Evolutionary conservation across 2,797 vertebrate species (phyloP).

Genomic region (Gobionotothen gibberifrons): DNA sequence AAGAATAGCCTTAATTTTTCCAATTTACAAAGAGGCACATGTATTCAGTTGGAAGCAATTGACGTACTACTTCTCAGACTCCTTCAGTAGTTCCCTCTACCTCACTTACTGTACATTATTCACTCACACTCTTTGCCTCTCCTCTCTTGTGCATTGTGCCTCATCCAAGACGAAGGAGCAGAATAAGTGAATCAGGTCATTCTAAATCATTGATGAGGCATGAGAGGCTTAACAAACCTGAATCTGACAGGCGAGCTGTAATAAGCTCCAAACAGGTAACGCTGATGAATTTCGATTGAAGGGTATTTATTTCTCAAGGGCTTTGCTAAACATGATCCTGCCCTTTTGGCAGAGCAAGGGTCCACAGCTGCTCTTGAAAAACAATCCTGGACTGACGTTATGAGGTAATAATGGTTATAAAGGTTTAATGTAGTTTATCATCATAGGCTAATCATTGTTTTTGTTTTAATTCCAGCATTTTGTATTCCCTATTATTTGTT

Average conservation of each 20-base stretch:
- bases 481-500: background rate
- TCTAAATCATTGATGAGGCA: slow-evolving; percentile 69
- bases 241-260: slow-evolving; percentile 49
- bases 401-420: background rate
- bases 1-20: slow-evolving; percentile 49
- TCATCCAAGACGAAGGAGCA: slow-evolving; percentile 59
- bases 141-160: slow-evolving; percentile 40
- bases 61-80: slow-evolving; percentile 28
- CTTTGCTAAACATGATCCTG: slow-evolving; percentile 53
- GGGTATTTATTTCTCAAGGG: slow-evolving; percentile 68
- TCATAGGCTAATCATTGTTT: background rate
- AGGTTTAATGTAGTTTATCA: slow-evolving; percentile 12
- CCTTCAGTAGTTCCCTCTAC: slow-evolving; percentile 44
- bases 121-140: slow-evolving; percentile 31
- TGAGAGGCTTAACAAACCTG: slow-evolving; percentile 55
- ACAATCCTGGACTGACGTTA: slow-evolving; percentile 2
- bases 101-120: slow-evolving; percentile 47
- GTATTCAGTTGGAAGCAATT: slow-evolving; percentile 45
- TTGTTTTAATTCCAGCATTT: background rate
- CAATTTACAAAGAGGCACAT: slow-evolving; percentile 67
- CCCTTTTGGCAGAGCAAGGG: slow-evolving; percentile 45
- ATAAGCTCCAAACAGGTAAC: slow-evolving; percentile 49
- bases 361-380: slow-evolving; percentile 17
- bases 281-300: slow-evolving; percentile 61
- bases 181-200: slow-evolving; percentile 65